Evolutionary conservation across 2,888 invertebrate species (phyloP), one percentile per base, ranked within the genome.

Genomic region (Xestia rhomboidea): DNA sequence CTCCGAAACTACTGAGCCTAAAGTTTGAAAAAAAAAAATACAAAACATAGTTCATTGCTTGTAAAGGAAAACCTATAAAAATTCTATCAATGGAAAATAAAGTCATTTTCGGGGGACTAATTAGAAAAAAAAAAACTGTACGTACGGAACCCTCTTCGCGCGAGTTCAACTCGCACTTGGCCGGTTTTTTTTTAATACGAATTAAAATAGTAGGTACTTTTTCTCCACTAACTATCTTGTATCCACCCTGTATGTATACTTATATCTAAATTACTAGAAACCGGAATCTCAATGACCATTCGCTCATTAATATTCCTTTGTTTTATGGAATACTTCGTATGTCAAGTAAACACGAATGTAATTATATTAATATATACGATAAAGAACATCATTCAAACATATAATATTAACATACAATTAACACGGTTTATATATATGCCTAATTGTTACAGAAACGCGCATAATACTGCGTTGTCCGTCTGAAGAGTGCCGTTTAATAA

Each of bases 401-500:
- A 21, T 41, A 34, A 24, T n/a, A 75, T 76, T 77, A 64, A 38
- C 63, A 77, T 76, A 64, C 44, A 76, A 44, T 63, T 18, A 30
- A 57, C 8, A 15, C 18, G 21, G 46, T 66, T 34, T 81, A 81
- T 81, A 78, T 24, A 81, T 13, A 81, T 2, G 13, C 34, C 18
- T 64, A 34, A 41, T 60, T 18, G 51, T 34, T 34, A 27, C n/a
- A 63, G 7, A 41, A 30, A 41, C 41, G 15, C 38, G 62, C 62
- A 63, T 75, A 75, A n/a, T 62, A 49, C 41, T 62, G 41, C 2
- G n/a, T 51, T 21, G 7, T 44, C 41, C 21, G 41, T 41, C n/a
- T 34, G 21, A 76, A 76, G 76, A 30, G 75, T 44, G 76, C 18
- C 76, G 46, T 76, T 76, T 30, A 7, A 62, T 30, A 76, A n/a